Percentiles rank a stretch among this genome's conserved stretches.
Evolutionary conservation across 2,113 vertebrate genomes (phyloP).

Genomic region (Myiagra hebetior): DNA sequence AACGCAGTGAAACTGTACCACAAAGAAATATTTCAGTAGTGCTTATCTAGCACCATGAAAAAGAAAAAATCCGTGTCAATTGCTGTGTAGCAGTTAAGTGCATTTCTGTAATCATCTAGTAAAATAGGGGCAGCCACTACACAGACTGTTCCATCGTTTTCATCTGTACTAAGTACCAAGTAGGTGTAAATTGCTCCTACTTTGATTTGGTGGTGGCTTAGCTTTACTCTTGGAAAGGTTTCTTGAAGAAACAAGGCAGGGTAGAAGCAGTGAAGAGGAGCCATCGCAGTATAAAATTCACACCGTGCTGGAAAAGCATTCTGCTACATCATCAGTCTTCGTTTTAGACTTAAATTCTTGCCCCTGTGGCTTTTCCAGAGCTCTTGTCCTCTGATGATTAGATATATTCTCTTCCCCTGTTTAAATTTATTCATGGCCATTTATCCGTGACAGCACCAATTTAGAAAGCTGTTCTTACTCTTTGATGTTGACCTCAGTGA

Average conservation of each 20-base stretch:
- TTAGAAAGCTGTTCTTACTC: background rate
- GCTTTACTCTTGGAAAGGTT: background rate
- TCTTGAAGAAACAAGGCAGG: background rate
- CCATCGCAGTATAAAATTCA: background rate
- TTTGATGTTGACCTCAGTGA: conserved; percentile 19
- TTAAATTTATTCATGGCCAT: conserved; percentile 16
- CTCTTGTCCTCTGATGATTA: background rate
- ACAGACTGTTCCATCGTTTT: background rate
- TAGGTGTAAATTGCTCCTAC: background rate
- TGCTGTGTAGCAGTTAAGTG: background rate
- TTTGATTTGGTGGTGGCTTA: background rate
- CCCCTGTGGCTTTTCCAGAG: background rate
- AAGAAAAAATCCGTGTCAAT: background rate
- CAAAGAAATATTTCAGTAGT: background rate
- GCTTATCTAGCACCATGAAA: background rate
- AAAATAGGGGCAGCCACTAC: background rate
- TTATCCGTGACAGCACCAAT: conserved; percentile 4
- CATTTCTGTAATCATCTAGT: background rate
- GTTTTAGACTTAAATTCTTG: background rate
- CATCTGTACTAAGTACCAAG: background rate
- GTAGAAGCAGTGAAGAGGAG: background rate
- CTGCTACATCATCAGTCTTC: background rate
- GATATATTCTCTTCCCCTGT: background rate
- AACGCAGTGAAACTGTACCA: background rate
- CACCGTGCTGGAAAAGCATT: background rate